Conservation (phyloP, 2,113 vertebrate genomes). For the Bolborhynchus lineola region DNA sequence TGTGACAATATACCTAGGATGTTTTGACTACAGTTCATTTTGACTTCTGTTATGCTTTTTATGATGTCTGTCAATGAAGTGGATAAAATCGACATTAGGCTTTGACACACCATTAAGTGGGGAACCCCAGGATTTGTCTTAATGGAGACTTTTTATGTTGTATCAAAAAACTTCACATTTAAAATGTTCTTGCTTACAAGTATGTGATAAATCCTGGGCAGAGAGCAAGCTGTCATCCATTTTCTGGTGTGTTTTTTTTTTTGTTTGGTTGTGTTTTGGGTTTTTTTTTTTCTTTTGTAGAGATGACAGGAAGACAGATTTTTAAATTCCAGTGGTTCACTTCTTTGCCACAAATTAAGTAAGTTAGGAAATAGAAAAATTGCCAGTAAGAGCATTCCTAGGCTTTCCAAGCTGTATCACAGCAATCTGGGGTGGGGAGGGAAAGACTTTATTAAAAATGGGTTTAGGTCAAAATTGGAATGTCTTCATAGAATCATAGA, state of each 20-base stretch:
- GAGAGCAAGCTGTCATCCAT: not conserved
- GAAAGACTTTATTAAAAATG: not conserved
- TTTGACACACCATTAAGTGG: not conserved
- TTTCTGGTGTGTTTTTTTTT: not conserved
- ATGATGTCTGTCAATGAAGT: accelerated
- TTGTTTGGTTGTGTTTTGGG: too few species aligned
- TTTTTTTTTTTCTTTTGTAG: not conserved
- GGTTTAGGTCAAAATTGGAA: not conserved
- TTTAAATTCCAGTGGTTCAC: not conserved
- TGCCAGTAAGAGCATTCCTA: not conserved
- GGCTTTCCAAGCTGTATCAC: not conserved
- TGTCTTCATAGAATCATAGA: not conserved
- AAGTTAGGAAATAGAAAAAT: not conserved
- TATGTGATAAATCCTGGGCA: not conserved
- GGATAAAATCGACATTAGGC: not conserved
- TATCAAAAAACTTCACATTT: too few species aligned
- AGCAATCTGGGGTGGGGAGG: not conserved
- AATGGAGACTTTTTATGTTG: not conserved
- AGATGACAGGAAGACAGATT: not conserved
- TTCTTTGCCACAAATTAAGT: not conserved
- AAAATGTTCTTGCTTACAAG: not conserved
- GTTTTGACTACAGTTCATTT: not conserved
- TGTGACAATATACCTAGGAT: not conserved
- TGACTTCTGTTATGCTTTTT: not conserved
- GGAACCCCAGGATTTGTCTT: not conserved